Conservation (phyloP, 2,113 vertebrate genomes). For the Phoenicopterus ruber region DNA sequence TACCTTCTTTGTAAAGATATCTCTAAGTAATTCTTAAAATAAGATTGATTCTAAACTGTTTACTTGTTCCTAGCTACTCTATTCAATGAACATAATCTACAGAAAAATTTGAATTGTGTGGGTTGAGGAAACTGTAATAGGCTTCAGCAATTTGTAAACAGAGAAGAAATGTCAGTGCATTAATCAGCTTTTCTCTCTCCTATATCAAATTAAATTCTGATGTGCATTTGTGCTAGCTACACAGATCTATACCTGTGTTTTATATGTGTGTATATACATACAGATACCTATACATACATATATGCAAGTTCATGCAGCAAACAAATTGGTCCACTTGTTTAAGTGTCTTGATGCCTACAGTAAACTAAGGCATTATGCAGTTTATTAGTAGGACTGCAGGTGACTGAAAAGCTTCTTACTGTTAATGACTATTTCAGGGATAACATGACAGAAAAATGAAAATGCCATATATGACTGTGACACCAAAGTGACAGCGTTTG, state of each 20-base stretch:
- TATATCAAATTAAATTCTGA: neutral
- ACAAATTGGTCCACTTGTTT: neutral
- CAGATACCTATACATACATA: neutral
- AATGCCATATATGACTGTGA: neutral
- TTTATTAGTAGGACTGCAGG: slow-evolving; percentile 32
- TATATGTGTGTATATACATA: neutral
- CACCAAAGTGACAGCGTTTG: neutral
- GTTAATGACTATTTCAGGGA: slow-evolving; percentile 11
- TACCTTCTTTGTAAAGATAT: neutral
- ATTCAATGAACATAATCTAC: neutral
- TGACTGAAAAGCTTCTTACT: slow-evolving; percentile 19
- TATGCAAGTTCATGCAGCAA: neutral
- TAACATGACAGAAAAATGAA: slow-evolving; percentile 41
- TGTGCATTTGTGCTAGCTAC: neutral
- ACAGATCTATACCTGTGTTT: neutral
- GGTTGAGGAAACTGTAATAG: neutral
- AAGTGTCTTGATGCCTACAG: slow-evolving; percentile 2
- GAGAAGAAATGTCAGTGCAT: neutral
- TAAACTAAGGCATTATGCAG: slow-evolving; percentile 6
- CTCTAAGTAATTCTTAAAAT: neutral
- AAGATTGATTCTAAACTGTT: neutral
- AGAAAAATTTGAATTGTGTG: neutral
- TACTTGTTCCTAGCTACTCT: neutral
- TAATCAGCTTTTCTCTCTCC: neutral
- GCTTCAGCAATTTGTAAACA: neutral